A percentile compares a stretch with the other conserved stretches of the same genome.
phyloP scores from a whole-genome alignment of 1,140 invertebrate species.

The Lasioglossum baleicum region DNA sequence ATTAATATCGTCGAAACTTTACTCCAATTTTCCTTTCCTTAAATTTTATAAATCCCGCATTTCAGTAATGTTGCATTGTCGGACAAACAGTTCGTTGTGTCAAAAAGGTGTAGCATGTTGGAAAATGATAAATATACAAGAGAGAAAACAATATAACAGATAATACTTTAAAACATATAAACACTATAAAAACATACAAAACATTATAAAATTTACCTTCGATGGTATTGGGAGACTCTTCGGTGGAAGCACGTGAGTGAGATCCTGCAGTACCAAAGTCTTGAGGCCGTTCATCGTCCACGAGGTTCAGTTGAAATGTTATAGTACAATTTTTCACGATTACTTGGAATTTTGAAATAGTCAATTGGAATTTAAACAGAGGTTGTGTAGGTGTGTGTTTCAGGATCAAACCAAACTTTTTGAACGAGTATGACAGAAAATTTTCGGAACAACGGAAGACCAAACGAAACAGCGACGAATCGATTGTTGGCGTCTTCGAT shows the following conservation, averaged over 20 bases:
- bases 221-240: constrained; percentile 24
- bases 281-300: constrained; percentile 54
- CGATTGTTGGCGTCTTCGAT: neutral
- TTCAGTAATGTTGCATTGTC: no score
- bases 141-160: no score
- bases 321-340: neutral
- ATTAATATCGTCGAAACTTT: no score
- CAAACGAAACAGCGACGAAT: constrained; percentile 21
- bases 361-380: neutral
- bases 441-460: constrained; percentile 18
- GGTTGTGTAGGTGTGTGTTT: neutral
- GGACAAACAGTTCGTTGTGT: no score
- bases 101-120: no score
- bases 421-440: neutral
- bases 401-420: constrained; percentile 13
- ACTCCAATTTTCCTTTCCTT: no score
- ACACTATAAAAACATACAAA: no score
- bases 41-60: no score
- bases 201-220: neutral
- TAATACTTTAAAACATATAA: no score
- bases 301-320: neutral
- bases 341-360: constrained; percentile 47
- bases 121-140: no score
- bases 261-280: constrained; percentile 51
- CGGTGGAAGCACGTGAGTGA: constrained; percentile 35